A percentile compares a stretch with the other conserved stretches of the same genome.
Evolutionary conservation across 2,113 vertebrate species (phyloP).

Genomic region (Isichthys henryi): DNA sequence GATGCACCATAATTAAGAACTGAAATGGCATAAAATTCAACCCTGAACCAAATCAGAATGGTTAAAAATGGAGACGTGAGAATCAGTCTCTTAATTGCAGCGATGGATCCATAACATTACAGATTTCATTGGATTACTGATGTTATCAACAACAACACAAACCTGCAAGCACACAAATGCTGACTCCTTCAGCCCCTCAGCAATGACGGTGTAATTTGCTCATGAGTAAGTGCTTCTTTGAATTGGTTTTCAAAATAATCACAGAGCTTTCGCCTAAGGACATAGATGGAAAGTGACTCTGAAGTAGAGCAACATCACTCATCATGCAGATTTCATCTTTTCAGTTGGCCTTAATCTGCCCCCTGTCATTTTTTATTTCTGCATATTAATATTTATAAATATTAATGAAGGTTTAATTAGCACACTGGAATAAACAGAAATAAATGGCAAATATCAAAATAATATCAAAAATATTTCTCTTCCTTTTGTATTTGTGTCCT

Average conservation of each 20-base stretch:
- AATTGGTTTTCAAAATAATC: not conserved
- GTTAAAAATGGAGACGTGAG: not conserved
- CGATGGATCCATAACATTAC: not conserved
- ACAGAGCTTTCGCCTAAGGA: not conserved
- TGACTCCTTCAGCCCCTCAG: not conserved
- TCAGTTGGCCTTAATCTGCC: not conserved
- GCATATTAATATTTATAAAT: not conserved
- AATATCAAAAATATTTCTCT: not conserved
- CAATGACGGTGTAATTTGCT: not conserved
- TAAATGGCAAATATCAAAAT: not conserved
- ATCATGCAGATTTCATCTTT: not conserved
- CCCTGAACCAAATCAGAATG: not conserved
- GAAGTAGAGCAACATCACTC: not conserved
- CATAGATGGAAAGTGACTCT: not conserved
- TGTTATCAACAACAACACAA: not conserved
- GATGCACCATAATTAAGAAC: not conserved
- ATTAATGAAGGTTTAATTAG: conserved; percentile 10
- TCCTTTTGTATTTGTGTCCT: conserved; percentile 1
- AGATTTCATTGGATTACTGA: too few species aligned
- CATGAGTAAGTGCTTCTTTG: not conserved
- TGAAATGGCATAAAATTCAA: not conserved
- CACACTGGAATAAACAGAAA: not conserved
- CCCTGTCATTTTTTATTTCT: not conserved
- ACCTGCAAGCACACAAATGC: not conserved
- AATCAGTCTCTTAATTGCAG: not conserved